Percentiles rank a stretch among this genome's conserved stretches.
Conservation (phyloP, 2,888 invertebrate genomes). For the Eupithecia tripunctaria region DNA sequence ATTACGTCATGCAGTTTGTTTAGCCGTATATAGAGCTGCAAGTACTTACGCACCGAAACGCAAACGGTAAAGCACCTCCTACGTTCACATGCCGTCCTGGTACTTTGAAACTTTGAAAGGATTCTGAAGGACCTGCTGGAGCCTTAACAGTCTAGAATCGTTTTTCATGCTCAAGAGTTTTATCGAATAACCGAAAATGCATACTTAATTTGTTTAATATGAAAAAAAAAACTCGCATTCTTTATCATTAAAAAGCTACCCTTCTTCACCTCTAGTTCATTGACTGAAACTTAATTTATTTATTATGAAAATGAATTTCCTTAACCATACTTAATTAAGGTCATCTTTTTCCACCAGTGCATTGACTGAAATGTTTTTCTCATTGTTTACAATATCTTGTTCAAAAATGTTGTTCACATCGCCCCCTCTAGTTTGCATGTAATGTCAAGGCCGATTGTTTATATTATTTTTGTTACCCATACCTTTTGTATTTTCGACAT, state of each 20-base stretch:
- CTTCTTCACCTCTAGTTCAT: neutral
- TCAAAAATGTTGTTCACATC: constrained; percentile 11
- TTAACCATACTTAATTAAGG: constrained; percentile 7
- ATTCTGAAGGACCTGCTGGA: constrained; percentile 60
- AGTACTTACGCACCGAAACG: constrained; percentile 63
- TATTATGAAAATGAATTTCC: constrained; percentile 2
- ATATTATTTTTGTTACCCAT: constrained; percentile 19
- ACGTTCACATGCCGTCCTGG: constrained; percentile 66
- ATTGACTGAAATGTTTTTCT: constrained; percentile 21
- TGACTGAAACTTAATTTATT: neutral
- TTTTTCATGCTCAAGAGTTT: neutral
- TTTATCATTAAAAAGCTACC: neutral
- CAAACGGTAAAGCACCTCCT: constrained; percentile 71
- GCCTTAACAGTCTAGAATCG: constrained; percentile 25
- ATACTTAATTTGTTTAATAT: neutral
- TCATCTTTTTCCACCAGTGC: constrained; percentile 16
- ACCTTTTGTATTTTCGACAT: constrained; percentile 39
- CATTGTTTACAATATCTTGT: constrained; percentile 30
- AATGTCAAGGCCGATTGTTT: constrained; percentile 41
- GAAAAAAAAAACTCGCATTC: neutral
- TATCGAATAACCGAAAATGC: neutral
- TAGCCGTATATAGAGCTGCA: constrained; percentile 75
- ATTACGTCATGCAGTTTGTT: constrained; percentile 79
- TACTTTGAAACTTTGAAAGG: constrained; percentile 69
- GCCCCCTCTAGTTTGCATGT: constrained; percentile 27